Evolutionary conservation across 2,113 vertebrate species (phyloP).

Genomic region (Ciconia stormi): DNA sequence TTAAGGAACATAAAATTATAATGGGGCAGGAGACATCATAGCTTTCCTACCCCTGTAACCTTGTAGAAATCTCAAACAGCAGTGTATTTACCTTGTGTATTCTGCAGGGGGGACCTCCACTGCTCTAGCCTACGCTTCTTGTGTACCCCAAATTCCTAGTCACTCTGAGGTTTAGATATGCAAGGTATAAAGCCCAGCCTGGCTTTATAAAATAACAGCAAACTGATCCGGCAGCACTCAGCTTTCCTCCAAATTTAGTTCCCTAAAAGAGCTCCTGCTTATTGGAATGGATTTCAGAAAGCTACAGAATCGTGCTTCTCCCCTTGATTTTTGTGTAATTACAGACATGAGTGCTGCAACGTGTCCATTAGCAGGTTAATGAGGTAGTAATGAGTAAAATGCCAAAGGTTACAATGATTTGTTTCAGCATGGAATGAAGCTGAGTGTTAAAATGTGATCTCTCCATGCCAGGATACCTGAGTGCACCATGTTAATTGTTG

Average conservation of each 20-base stretch:
- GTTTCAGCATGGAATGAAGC: conserved; percentile 71
- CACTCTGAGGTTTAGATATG: background rate
- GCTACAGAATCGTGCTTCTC: conserved; percentile 45
- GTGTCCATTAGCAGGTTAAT: conserved; percentile 89
- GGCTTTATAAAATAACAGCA: background rate
- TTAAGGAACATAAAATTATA: background rate
- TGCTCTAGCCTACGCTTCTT: background rate
- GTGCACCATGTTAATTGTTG: conserved; percentile 80
- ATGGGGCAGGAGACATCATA: background rate
- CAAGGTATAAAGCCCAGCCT: background rate
- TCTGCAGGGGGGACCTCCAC: background rate
- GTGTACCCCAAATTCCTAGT: background rate
- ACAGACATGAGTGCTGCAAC: conserved; percentile 69
- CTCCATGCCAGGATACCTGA: conserved; percentile 76
- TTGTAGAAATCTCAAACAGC: background rate
- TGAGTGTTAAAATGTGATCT: conserved; percentile 84
- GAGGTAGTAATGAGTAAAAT: conserved; percentile 82
- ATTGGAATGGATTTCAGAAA: background rate
- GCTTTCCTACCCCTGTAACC: background rate
- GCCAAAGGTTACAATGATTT: conserved; percentile 79
- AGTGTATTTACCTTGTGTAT: background rate
- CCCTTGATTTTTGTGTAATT: conserved; percentile 35
- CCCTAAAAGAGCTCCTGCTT: background rate
- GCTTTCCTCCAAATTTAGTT: background rate
- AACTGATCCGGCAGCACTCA: background rate